A percentile compares a stretch with the other conserved stretches of the same genome.
These are phyloP conservation scores for Porites evermanni DNA, from an alignment of 92 coral and sea anemone genomes.

Conservation along the genomic window DNA sequence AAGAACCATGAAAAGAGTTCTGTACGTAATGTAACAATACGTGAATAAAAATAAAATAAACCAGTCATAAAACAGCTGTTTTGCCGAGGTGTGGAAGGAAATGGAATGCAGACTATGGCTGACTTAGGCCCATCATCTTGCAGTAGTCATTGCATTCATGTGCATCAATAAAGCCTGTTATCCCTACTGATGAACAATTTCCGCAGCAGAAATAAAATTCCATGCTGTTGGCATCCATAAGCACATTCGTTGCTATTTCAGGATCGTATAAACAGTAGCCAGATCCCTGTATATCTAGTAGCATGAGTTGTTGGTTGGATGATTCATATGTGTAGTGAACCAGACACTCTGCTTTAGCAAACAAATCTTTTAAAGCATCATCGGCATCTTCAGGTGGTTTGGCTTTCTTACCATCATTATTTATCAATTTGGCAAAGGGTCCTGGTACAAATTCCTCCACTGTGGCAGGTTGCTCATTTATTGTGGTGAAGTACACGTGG, in stretches of 20 bases:
- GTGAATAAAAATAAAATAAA: background rate
- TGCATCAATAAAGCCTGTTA: conserved; percentile 38
- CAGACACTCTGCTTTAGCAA: conserved; percentile 66
- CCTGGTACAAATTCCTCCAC: conserved; percentile 73
- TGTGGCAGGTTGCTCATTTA: conserved; percentile 65
- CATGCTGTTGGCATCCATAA: conserved; percentile 53
- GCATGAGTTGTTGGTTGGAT: conserved; percentile 55
- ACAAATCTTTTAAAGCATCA: conserved; percentile 46
- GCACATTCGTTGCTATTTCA: conserved; percentile 69
- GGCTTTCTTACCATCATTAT: conserved; percentile 62
- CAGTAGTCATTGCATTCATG: conserved; percentile 73
- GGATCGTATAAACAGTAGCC: conserved; percentile 65
- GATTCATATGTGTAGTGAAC: conserved; percentile 61
- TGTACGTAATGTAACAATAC: no score
- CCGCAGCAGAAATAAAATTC: conserved; percentile 66
- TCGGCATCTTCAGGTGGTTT: conserved; percentile 50
- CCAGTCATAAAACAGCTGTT: conserved; percentile 25
- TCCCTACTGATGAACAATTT: conserved; percentile 59
- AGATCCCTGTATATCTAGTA: conserved; percentile 65
- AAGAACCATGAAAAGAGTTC: no score
- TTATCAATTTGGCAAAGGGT: conserved; percentile 61
- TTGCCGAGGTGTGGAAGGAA: conserved; percentile 11
- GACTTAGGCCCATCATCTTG: conserved; percentile 49
- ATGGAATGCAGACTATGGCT: conserved; percentile 15
- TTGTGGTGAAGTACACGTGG: conserved; percentile 55